A percentile compares a stretch with the other conserved stretches of the same genome.
Conservation (phyloP, 2,113 vertebrate species). For the Sigmodon hispidus region DNA sequence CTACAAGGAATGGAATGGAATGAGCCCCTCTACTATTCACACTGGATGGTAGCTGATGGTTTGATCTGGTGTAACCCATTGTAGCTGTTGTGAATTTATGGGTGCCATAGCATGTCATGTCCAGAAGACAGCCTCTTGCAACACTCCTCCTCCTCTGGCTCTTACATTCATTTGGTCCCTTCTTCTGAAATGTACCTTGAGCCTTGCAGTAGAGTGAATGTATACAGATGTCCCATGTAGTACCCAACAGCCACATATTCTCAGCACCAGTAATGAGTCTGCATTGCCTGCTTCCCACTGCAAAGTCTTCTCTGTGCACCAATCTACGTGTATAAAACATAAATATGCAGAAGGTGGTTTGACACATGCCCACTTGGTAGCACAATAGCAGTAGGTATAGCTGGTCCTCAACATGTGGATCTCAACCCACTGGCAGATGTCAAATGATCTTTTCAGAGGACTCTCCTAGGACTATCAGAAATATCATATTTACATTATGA, state of each 20-base stretch:
- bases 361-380: background rate
- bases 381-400: background rate
- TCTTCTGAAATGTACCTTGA: background rate
- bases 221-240: background rate
- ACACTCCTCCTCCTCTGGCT: background rate
- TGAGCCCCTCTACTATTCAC: background rate
- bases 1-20: background rate
- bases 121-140: background rate
- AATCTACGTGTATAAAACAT: too few species aligned
- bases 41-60: background rate
- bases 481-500: background rate
- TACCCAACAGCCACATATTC: background rate
- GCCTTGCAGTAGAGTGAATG: background rate
- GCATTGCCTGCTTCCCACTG: background rate
- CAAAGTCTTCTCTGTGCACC: background rate
- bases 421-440: background rate
- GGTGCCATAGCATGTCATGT: background rate
- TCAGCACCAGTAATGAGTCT: background rate
- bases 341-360: background rate
- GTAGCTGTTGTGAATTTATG: background rate
- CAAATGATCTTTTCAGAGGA: too few species aligned
- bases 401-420: background rate
- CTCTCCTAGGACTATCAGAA: background rate
- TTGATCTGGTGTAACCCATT: background rate
- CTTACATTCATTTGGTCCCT: background rate